These are phyloP conservation scores for Paradisaea rubra DNA, from an alignment of 2,113 vertebrate genomes.

Conservation along the genomic window DNA sequence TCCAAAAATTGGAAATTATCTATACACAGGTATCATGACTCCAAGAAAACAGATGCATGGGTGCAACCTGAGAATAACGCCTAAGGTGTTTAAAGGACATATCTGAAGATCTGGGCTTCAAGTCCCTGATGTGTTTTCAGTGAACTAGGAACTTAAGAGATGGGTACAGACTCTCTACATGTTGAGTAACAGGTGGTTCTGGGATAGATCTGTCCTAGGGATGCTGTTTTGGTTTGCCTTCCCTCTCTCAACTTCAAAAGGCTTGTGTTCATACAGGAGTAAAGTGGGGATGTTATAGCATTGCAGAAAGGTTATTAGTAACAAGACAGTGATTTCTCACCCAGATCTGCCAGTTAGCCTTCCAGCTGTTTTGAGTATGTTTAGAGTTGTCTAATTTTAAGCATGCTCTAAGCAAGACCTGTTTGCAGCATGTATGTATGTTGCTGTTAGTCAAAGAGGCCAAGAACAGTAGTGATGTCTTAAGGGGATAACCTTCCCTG, in stretches of 20 bases:
- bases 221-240: background rate
- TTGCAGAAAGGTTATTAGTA: background rate
- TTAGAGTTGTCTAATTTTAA: background rate
- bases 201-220: background rate
- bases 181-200: background rate
- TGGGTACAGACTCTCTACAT: background rate
- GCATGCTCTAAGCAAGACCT: background rate
- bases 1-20: background rate
- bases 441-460: background rate
- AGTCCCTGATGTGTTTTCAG: background rate
- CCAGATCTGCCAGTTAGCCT: background rate
- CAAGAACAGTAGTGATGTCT: background rate
- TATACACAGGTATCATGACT: background rate
- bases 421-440: rapidly evolving
- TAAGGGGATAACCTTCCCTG: background rate
- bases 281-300: background rate
- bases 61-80: background rate
- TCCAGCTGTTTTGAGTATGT: background rate
- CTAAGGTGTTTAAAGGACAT: background rate
- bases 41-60: background rate
- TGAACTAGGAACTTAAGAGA: background rate
- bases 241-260: background rate
- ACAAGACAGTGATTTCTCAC: background rate
- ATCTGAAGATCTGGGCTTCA: background rate
- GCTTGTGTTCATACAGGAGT: background rate